Evolutionary conservation across 2,797 vertebrate genomes (phyloP), one percentile per base, ranked within the genome.

Genomic region (Gymnoscopelus microlampas): DNA sequence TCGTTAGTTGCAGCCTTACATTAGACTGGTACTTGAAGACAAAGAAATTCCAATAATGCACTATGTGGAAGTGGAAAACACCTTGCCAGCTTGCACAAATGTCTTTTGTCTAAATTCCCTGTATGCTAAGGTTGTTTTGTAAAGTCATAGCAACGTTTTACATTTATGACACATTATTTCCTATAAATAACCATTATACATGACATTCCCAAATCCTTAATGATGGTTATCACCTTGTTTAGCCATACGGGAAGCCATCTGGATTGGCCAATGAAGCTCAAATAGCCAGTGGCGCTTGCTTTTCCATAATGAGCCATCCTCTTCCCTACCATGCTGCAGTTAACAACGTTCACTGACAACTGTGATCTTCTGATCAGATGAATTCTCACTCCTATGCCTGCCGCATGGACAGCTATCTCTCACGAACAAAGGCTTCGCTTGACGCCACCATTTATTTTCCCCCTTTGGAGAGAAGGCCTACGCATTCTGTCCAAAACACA

Each of bases 301-400:
- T 74, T 71, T 74, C 79, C 63, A 72, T 91, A 91, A 92, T 87
- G 85, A 89, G 86, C 77, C 79, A 57, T 76, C 72, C 81, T 80
- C 72, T 78, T 82, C 85, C 80, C 85, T 68, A 72, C 56, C 15
- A 39, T 50, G 70, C 76, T 48, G 73, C 75, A 13, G 82, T 67
- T 89, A 89, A 91, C 87, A 88, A 87, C 89, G 84, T 64, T 32
- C 67, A 74, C 79, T 88, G 84, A 86, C 86, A 80, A 73, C 69
- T 68, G 57, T 85, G 83, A 88, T 89, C 85, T 81, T 60, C 78
- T 78, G 73, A 85, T 77, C 78, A 78, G 85, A 88, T 79, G 85
- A 89, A 63, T 75, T 78, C 71, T 72, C 70, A 72, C 60, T 79
- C 68, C 72, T 67, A 82, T 26, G 84, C 63, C 75, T 14, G 14